These are phyloP conservation scores for Dione vanillae DNA, from an alignment of 2,888 invertebrate species.

Conservation along the genomic window DNA sequence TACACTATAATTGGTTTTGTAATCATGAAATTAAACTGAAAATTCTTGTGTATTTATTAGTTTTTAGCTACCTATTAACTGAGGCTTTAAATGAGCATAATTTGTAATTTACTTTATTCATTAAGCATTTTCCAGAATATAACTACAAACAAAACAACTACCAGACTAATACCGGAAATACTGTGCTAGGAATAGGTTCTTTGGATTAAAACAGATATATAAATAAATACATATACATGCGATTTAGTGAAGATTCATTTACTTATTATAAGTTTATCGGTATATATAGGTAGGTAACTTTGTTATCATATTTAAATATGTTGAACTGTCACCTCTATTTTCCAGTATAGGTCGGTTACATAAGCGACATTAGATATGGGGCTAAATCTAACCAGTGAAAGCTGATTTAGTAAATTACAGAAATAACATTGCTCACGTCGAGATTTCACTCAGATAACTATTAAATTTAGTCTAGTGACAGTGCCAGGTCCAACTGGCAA, in stretches of 20 bases:
- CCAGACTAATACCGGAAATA: no score
- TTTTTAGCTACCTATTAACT: background rate
- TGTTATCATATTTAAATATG: background rate
- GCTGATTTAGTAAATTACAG: constrained; percentile 60
- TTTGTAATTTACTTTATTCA: background rate
- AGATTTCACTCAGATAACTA: constrained; percentile 71
- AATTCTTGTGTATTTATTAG: background rate
- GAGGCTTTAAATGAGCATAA: background rate
- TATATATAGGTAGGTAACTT: no score
- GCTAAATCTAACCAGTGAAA: constrained; percentile 65
- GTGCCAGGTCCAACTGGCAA: constrained; percentile 69
- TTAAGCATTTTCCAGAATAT: background rate
- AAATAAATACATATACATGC: background rate
- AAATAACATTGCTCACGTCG: constrained; percentile 61
- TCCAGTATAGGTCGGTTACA: constrained; percentile 17
- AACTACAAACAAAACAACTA: background rate
- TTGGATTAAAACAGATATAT: no score
- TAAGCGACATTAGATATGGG: constrained; percentile 46
- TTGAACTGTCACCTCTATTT: constrained; percentile 9
- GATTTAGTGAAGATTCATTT: background rate
- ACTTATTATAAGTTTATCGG: background rate
- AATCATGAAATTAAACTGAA: background rate
- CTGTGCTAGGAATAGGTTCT: no score
- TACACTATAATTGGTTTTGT: background rate
- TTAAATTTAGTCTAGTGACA: constrained; percentile 61